phyloP scores from a whole-genome alignment of 2,888 invertebrate genomes.

The Adelphocoris suturalis region DNA sequence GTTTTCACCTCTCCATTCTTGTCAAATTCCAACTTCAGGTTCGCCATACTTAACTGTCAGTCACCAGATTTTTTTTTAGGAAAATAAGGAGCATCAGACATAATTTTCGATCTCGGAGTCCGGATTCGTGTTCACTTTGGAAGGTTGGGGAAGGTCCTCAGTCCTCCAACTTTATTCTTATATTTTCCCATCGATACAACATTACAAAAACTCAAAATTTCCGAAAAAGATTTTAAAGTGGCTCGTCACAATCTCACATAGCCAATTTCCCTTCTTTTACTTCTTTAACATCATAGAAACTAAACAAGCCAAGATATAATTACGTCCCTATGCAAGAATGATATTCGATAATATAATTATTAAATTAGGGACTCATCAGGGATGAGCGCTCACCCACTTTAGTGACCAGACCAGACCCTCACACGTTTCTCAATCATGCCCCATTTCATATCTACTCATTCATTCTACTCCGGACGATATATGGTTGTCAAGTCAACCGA shows the following conservation, averaged over 20 bases:
- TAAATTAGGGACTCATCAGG: background rate
- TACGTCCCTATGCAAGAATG: background rate
- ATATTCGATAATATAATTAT: background rate
- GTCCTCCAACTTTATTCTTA: background rate
- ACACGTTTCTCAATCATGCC: too few relatives aligned
- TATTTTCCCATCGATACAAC: background rate
- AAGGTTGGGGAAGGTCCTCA: too few relatives aligned
- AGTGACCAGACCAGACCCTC: background rate
- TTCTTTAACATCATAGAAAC: background rate
- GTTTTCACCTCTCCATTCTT: background rate
- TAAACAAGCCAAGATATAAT: background rate
- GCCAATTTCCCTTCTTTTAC: conserved; percentile 1
- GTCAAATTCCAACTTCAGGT: background rate
- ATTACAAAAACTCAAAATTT: background rate
- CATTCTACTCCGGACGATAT: too few relatives aligned
- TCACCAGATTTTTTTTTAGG: too few relatives aligned
- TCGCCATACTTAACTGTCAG: background rate
- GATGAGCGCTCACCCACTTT: background rate
- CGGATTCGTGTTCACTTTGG: too few relatives aligned
- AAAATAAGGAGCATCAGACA: too few relatives aligned
- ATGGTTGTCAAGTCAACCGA: too few relatives aligned
- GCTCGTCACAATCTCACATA: conserved; percentile 3
- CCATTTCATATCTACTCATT: too few relatives aligned
- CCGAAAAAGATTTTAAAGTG: background rate
- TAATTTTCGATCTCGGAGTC: too few relatives aligned